Evolutionary conservation across 2,888 invertebrate species (phyloP).

Genomic region (Invenusta paracnida): DNA sequence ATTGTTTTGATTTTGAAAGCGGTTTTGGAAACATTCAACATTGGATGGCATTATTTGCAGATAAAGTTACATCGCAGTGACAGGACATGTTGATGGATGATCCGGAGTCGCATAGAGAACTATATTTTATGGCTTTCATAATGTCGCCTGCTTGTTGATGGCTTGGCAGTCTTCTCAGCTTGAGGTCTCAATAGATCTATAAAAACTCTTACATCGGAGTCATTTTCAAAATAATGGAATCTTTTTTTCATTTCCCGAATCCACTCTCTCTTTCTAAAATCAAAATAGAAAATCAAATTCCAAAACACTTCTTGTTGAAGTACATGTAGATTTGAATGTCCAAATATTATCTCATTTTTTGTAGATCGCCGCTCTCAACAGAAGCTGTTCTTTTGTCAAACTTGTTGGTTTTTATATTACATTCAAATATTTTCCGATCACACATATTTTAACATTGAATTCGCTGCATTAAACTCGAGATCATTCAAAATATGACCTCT

Average conservation of each 20-base stretch:
- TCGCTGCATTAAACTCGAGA: not conserved
- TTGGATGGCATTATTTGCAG: not conserved
- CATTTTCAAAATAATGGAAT: not conserved
- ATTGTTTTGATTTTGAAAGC: not conserved
- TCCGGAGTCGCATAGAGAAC: not conserved
- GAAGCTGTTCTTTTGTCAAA: not conserved
- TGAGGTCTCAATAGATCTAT: not conserved
- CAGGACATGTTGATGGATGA: not conserved
- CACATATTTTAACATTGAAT: not conserved
- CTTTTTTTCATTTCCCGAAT: not conserved
- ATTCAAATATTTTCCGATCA: not conserved
- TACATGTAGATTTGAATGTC: not conserved
- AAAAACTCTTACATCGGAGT: not conserved
- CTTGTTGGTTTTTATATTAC: no score
- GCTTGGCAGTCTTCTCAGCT: not conserved
- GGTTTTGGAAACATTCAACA: not conserved
- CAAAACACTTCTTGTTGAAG: not conserved
- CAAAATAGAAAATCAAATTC: not conserved
- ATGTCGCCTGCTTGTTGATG: not conserved
- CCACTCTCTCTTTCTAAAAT: not conserved
- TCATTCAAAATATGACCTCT: not conserved
- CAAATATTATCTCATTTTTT: not conserved
- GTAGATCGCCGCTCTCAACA: not conserved
- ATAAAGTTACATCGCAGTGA: not conserved
- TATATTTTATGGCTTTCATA: not conserved